Percentiles rank a stretch among this genome's conserved stretches.
These are phyloP conservation scores for Ammospiza caudacuta DNA, from an alignment of 2,113 vertebrate genomes.

Conservation along the genomic window DNA sequence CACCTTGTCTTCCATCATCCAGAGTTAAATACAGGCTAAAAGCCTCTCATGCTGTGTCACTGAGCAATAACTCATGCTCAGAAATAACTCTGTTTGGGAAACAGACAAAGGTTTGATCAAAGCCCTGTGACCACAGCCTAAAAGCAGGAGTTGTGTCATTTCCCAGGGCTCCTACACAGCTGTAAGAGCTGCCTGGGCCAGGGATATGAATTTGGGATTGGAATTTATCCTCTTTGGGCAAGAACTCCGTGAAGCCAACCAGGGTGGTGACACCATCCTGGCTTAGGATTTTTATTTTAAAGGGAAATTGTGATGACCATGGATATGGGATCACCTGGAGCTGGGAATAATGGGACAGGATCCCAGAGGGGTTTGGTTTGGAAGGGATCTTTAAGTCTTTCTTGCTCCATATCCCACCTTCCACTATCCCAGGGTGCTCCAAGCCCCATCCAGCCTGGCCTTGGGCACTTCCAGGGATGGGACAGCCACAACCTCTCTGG, in stretches of 20 bases:
- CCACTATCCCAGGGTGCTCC: not conserved
- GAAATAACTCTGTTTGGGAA: not conserved
- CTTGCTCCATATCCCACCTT: fast-evolving
- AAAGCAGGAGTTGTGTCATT: not conserved
- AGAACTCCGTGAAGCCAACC: fast-evolving
- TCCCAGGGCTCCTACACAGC: not conserved
- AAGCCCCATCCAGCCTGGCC: not conserved
- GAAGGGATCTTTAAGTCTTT: not conserved
- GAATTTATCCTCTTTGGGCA: not conserved
- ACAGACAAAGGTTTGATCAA: not conserved
- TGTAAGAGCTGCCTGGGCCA: not conserved
- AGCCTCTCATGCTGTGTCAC: not conserved
- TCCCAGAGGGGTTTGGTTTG: not conserved
- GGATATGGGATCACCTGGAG: not conserved
- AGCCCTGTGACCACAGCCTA: fast-evolving
- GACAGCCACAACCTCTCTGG: not conserved
- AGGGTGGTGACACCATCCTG: not conserved
- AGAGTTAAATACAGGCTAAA: not conserved
- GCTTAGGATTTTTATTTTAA: not conserved
- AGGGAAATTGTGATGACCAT: fast-evolving
- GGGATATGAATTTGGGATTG: fast-evolving
- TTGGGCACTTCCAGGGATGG: not conserved
- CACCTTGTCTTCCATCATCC: not conserved
- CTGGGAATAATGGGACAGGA: not conserved
- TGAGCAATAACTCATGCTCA: not conserved